Conservation (phyloP, 2,888 invertebrate species). For the Tenthredo notha region DNA sequence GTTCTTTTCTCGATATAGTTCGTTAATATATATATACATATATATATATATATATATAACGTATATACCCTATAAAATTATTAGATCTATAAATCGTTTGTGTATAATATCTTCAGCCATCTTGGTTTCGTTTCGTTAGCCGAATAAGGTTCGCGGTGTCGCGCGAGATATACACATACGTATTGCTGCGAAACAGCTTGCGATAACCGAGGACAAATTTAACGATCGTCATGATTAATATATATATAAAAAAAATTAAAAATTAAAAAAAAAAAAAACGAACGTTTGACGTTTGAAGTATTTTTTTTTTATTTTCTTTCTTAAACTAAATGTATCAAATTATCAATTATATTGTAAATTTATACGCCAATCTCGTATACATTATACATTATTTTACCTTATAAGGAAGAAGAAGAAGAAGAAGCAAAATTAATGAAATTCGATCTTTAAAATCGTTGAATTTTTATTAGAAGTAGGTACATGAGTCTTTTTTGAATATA, state of each 20-base stretch:
- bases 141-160: neutral
- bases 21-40: neutral
- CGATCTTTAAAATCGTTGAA: neutral
- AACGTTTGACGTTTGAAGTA: too few relatives aligned
- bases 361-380: neutral
- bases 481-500: neutral
- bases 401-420: neutral
- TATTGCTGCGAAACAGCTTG: neutral
- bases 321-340: neutral
- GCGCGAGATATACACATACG: neutral
- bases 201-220: conserved; percentile 36
- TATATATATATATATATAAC: too few relatives aligned
- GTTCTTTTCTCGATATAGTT: too few relatives aligned
- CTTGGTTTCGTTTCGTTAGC: neutral
- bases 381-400: neutral
- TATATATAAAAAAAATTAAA: too few relatives aligned
- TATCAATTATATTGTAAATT: neutral
- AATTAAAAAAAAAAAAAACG: too few relatives aligned
- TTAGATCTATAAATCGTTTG: neutral
- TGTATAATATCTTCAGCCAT: neutral
- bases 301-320: neutral
- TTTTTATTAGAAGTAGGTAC: neutral
- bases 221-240: neutral
- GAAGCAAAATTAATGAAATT: too few relatives aligned
- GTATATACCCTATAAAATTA: neutral